Evolutionary conservation across 2,797 vertebrate species (phyloP).

Genomic region (Chelmon rostratus): DNA sequence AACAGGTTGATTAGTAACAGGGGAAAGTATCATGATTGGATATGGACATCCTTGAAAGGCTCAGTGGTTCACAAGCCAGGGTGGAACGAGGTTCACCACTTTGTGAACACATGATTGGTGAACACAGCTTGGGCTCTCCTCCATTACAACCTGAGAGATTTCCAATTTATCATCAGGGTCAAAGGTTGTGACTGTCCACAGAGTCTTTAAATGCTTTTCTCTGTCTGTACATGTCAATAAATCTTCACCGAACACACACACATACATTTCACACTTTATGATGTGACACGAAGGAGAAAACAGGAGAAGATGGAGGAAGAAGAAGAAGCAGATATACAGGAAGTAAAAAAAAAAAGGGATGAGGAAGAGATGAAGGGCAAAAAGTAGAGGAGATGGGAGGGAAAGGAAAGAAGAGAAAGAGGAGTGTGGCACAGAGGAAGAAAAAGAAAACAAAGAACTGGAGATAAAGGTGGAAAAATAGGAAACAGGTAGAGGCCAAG

Average conservation of each 20-base stretch:
- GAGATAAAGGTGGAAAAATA: not conserved
- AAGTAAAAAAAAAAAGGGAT: no score
- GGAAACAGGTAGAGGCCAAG: not conserved
- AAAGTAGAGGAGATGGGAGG: not conserved
- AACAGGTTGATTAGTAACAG: no score
- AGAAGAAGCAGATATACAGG: no score
- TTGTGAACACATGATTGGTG: no score
- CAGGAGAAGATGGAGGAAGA: not conserved
- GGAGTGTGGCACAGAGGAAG: no score
- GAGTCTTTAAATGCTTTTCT: conserved; percentile 55
- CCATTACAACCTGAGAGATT: conserved; percentile 39
- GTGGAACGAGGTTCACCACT: no score
- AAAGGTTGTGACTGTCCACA: conserved; percentile 36
- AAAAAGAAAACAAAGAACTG: not conserved
- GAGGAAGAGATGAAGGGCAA: no score
- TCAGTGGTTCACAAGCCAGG: no score
- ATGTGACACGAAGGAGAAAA: not conserved
- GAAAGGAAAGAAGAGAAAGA: no score
- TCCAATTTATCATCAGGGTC: conserved; percentile 45
- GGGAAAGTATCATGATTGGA: no score
- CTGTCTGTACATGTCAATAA: conserved; percentile 46
- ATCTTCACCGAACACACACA: conserved; percentile 30
- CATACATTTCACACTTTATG: conserved; percentile 29
- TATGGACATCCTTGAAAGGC: no score
- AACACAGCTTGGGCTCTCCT: no score